These are phyloP conservation scores for Syngnathus scovelli DNA, from an alignment of 2,113 vertebrate species.

Conservation along the genomic window DNA sequence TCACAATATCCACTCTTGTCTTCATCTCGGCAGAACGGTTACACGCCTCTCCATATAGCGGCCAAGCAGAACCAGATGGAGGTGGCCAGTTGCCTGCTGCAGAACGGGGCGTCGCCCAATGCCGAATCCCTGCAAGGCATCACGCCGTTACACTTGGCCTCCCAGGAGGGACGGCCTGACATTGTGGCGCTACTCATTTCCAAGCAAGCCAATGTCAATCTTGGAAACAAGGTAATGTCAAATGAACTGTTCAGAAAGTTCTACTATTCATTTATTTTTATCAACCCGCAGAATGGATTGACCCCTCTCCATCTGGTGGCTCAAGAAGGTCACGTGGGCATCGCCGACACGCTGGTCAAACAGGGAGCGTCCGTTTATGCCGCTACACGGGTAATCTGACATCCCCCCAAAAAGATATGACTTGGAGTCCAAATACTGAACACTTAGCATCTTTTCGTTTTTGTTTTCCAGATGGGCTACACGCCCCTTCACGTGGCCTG, in stretches of 20 bases:
- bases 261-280: constrained; percentile 7
- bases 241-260: neutral
- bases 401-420: neutral
- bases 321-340: constrained; percentile 88
- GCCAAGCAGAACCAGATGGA: constrained; percentile 95
- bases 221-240: constrained; percentile 86
- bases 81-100: constrained; percentile 84
- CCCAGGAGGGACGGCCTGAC: constrained; percentile 86
- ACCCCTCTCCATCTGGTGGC: constrained; percentile 93
- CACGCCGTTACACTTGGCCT: constrained; percentile 89
- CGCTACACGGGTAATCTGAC: constrained; percentile 78
- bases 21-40: constrained; percentile 80
- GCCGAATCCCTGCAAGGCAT: constrained; percentile 87
- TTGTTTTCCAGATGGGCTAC: constrained; percentile 85
- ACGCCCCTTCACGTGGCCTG: constrained; percentile 92
- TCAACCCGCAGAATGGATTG: constrained; percentile 78
- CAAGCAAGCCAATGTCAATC: constrained; percentile 87
- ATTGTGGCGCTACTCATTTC: constrained; percentile 89
- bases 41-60: constrained; percentile 91
- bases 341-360: constrained; percentile 87
- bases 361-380: constrained; percentile 85
- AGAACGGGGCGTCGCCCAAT: constrained; percentile 84
- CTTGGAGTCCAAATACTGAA: neutral
- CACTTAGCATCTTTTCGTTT: neutral
- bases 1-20: neutral